Conservation (phyloP, 2,113 vertebrate genomes). For the Erpornis zantholeuca region DNA sequence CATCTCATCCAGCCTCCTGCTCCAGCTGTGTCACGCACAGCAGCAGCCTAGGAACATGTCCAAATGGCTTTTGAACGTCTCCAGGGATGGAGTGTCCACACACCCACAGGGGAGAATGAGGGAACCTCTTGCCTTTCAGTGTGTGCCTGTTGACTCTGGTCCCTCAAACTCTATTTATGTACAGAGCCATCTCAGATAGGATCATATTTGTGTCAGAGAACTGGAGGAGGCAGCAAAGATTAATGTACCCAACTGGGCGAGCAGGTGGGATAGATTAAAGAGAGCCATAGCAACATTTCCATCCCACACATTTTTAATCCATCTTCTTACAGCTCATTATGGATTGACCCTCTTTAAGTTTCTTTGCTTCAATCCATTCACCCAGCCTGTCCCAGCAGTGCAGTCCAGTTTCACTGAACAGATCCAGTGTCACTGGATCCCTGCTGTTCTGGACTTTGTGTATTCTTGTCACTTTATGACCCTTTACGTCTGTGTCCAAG, state of each 20-base stretch:
- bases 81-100: not conserved
- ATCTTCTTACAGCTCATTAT: not conserved
- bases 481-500: not conserved
- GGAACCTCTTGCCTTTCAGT: not conserved
- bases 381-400: not conserved
- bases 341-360: not conserved
- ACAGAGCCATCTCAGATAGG: not conserved
- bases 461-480: not conserved
- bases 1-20: not conserved
- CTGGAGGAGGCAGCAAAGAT: not conserved
- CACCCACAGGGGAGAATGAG: too few relatives aligned
- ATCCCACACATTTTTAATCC: not conserved
- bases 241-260: not conserved
- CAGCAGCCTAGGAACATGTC: not conserved
- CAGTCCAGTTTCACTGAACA: not conserved
- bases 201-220: not conserved
- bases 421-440: not conserved
- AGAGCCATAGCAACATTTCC: not conserved
- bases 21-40: not conserved
- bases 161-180: not conserved
- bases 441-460: not conserved
- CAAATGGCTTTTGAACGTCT: not conserved
- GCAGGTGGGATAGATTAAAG: not conserved
- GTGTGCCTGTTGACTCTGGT: not conserved
- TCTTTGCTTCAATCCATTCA: not conserved